phyloP scores from a whole-genome alignment of 1,140 invertebrate genomes.

The silkworm (Bombyx mori) region DNA sequence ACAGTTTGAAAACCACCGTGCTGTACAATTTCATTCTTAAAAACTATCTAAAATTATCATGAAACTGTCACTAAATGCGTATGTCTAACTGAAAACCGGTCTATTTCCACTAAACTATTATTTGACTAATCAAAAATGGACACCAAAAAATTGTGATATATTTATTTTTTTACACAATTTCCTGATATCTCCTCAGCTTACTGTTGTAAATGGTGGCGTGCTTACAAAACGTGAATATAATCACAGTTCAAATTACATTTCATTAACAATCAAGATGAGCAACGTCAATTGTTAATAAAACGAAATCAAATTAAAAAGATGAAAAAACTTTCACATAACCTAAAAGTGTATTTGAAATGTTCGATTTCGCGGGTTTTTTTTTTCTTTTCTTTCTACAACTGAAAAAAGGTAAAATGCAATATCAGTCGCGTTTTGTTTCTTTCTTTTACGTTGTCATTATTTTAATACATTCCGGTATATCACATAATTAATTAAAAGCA shows the following conservation, averaged over 20 bases:
- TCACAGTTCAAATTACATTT: too few species aligned
- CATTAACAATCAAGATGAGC: too few species aligned
- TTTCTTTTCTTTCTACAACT: too few species aligned
- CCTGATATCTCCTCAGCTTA: conserved; percentile 36
- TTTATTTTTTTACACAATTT: conserved; percentile 24
- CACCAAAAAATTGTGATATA: conserved; percentile 25
- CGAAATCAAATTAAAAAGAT: too few species aligned
- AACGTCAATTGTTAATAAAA: too few species aligned
- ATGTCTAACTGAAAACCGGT: conserved; percentile 67
- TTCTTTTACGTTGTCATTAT: conserved; percentile 39
- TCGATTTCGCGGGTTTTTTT: too few species aligned
- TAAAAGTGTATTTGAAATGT: too few species aligned
- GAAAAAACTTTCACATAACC: too few species aligned
- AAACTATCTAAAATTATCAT: conserved; percentile 61
- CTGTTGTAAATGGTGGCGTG: too few species aligned
- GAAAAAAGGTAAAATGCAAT: conserved; percentile 38
- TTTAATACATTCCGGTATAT: conserved; percentile 56
- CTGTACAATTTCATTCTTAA: conserved; percentile 34
- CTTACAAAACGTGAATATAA: too few species aligned
- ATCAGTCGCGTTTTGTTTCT: conserved; percentile 39
- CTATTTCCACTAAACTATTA: conserved; percentile 55
- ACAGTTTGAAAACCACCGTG: conserved; percentile 40
- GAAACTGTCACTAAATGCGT: conserved; percentile 59
- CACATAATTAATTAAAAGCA: conserved; percentile 55
- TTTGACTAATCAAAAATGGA: conserved; percentile 32